Base-by-base conservation (phyloP, 2,797 vertebrate species). In the Cossypha polioptera region DNA sequence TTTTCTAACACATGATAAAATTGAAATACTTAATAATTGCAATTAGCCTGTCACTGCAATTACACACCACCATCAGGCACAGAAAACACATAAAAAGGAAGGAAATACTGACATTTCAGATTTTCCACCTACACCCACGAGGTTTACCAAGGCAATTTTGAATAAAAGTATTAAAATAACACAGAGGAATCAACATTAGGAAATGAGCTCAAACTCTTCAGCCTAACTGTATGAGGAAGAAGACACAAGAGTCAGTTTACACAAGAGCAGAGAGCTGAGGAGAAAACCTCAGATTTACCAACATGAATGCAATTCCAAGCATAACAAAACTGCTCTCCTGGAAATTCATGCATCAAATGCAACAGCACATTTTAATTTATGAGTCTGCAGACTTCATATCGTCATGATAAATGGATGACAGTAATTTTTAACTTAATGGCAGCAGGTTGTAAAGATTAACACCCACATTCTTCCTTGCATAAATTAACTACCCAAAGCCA, bases 401-500 rank as follows among this genome's bases (percentile, higher is more conserved):
- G 31, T 59, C 29, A 38, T 68, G 67, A 90, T 50, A 88, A 93
- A 90, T 42, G 45, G 42, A 72, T 61, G 51, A n/a, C 68, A 79
- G 21, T 61, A 57, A 51, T 85, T 91, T 84, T 62, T 61, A 88
- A 80, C 43, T 53, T 71, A 22, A 40, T 53, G 29, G 63, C 65
- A 72, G n/a, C n/a, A 16, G 21, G 33, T 81, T 84, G 80, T 71
- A 89, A 94, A 88, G 69, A 94, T 91, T 91, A 92, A 95, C 88
- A 91, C 6, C 21, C 29, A 75, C 50, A 54, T 78, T 84, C 59
- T 68, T 84, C 40, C 45, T 77, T 67, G 74, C 51, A 84, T 68
- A 93, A 78, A 96, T 88, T 88, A 88, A 63, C 58, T 89, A 87
- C n/a, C 45, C 33, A 54, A 81, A 94, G 59, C 40, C 3, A 4